A percentile compares a stretch with the other conserved stretches of the same genome.
Conservation (phyloP, 2,888 invertebrate genomes). For the Cheilosia vernalis region DNA sequence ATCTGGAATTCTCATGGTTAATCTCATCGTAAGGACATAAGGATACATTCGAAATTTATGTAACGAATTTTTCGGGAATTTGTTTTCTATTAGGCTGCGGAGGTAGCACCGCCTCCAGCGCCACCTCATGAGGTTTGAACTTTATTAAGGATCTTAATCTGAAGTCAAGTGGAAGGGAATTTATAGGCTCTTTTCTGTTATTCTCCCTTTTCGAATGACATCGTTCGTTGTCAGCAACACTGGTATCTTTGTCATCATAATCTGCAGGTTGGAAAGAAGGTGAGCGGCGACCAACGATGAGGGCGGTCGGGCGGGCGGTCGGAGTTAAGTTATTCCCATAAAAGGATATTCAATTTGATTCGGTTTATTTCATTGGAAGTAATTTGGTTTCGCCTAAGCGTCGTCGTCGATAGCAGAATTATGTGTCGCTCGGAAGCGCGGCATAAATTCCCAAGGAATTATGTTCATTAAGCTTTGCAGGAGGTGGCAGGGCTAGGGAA, state of each 20-base stretch:
- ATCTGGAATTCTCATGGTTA: constrained; percentile 70
- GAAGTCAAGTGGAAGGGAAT: constrained; percentile 73
- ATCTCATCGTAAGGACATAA: constrained; percentile 72
- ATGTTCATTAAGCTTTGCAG: constrained; percentile 59
- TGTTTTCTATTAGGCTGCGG: constrained; percentile 56
- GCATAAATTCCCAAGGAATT: constrained; percentile 51
- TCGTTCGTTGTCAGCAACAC: constrained; percentile 50
- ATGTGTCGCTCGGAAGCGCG: constrained; percentile 43
- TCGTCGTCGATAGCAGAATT: constrained; percentile 34
- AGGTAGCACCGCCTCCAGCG: not conserved
- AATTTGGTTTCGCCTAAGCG: constrained; percentile 53
- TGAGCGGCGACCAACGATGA: constrained; percentile 12
- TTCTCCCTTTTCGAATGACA: constrained; percentile 39
- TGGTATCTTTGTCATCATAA: constrained; percentile 70
- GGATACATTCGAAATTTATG: constrained; percentile 73
- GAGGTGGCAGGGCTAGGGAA: not conserved
- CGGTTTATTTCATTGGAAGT: constrained; percentile 72
- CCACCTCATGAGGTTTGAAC: constrained; percentile 54
- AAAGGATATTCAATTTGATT: constrained; percentile 74
- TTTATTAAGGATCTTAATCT: constrained; percentile 73
- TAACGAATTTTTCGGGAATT: constrained; percentile 70
- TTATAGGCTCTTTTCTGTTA: constrained; percentile 56
- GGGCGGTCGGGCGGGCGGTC: constrained; percentile 1
- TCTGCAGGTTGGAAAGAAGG: constrained; percentile 36
- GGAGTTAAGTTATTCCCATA: constrained; percentile 28